Evolutionary conservation across 1,140 invertebrate genomes (phyloP), one percentile per base, ranked within the genome.

Genomic region (Drosophila nigrodunni): DNA sequence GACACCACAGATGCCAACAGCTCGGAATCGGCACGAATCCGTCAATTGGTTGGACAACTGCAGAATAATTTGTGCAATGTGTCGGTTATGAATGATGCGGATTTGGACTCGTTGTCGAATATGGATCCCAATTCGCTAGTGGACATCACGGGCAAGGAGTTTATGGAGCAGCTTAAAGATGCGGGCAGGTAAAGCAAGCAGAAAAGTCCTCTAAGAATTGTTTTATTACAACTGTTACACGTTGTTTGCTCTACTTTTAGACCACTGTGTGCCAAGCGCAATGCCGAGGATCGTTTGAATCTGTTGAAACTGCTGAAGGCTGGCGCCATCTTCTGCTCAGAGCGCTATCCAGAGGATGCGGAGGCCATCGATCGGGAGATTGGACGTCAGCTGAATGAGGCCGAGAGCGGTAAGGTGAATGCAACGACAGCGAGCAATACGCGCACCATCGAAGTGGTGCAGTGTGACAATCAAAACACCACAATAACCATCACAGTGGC

Each of bases 71-170:
- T 96, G 9, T 96, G 96, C 71, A 96, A 97, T 91, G 95, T 97
- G 74, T 96, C 96, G 10, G 91, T 97, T n/a, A 94, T 97, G 49
- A 96, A 96, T 78, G 96, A 96, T 58, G 95, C 95, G 52, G 96
- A 97, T 75, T 92, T 97, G 81, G 96, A 97, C 92, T 93, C 97
- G 3, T 93, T 97, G 5, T 96, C 96, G 72, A 96, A 97, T 85
- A 97, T 97, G 96, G 96, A 97, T 93, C 96, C 96, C 25, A 96
- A 97, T 66, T 96, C 95, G 74, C 93, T 97, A 74, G 95, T 95
- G 50, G 96, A 97, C 86, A 96, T 97, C 78, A 96, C 95, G 39
- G 96, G 96, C 81, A 96, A 95, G 92, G 96, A 95, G 82, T 97
- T 97, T 89, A 93, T 97, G 86, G 96, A 97, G 80, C 96, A 97